These are phyloP conservation scores for Biston betularia DNA, from an alignment of 2,888 invertebrate species.

Conservation along the genomic window DNA sequence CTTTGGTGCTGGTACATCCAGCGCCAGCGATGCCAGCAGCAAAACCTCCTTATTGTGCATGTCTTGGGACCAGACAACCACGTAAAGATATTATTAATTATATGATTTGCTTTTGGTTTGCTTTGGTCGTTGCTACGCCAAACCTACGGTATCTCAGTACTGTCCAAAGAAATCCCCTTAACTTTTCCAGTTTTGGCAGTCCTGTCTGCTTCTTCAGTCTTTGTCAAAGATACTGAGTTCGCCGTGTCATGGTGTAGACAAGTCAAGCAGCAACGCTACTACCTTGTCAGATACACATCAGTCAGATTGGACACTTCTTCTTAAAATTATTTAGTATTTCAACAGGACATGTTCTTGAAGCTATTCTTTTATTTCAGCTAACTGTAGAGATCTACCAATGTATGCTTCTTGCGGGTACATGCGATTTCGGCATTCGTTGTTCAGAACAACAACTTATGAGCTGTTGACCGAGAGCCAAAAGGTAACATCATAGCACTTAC, in stretches of 20 bases:
- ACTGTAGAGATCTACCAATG: constrained; percentile 82
- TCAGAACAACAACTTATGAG: constrained; percentile 87
- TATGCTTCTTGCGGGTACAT: constrained; percentile 88
- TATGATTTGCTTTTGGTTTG: no score
- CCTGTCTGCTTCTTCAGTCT: no score
- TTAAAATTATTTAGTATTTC: background rate
- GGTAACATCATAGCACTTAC: constrained; percentile 45
- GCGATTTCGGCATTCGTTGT: constrained; percentile 85
- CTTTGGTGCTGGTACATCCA: constrained; percentile 63
- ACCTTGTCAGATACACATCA: no score
- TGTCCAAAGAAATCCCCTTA: no score
- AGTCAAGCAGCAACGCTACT: no score
- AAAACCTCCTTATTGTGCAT: constrained; percentile 62
- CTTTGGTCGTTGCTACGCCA: no score
- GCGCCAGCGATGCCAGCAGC: constrained; percentile 52
- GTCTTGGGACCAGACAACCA: constrained; percentile 63
- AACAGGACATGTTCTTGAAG: background rate
- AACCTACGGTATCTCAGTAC: no score
- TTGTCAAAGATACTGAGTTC: no score
- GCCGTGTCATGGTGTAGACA: no score
- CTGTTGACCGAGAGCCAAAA: constrained; percentile 88
- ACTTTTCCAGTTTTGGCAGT: no score
- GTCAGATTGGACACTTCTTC: background rate
- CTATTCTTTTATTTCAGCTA: constrained; percentile 63
- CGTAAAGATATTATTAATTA: constrained; percentile 49